Evolutionary conservation across 2,797 vertebrate species (phyloP).

Genomic region (Lepus oiostolus): DNA sequence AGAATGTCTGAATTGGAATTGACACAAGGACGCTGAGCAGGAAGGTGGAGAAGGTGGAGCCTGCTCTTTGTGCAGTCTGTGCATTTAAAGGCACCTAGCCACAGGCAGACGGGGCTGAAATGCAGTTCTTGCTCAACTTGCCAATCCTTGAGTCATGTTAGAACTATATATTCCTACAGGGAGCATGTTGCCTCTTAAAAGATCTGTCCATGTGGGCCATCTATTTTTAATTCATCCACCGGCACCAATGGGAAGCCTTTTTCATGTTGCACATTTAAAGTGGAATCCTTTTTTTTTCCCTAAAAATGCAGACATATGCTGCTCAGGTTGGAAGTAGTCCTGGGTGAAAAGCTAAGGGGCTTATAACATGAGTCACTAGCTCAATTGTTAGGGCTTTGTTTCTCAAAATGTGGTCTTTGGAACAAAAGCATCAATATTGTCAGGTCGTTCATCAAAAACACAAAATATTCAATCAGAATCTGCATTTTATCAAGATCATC

Average conservation of each 20-base stretch:
- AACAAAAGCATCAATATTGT: not conserved
- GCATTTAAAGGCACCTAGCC: not conserved
- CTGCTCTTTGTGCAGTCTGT: not conserved
- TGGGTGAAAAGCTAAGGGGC: not conserved
- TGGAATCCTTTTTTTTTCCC: not conserved
- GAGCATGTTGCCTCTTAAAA: slow-evolving; percentile 43
- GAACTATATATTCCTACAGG: slow-evolving; percentile 9
- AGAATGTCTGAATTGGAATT: not conserved
- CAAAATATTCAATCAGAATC: not conserved
- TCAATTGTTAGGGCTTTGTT: not conserved
- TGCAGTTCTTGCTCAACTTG: not conserved
- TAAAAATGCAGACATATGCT: not conserved
- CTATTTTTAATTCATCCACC: slow-evolving; percentile 57
- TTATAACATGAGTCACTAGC: not conserved
- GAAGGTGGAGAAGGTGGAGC: not conserved
- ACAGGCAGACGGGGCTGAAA: not conserved
- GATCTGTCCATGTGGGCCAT: slow-evolving; percentile 50
- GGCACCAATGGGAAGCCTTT: not conserved
- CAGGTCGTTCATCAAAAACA: not conserved
- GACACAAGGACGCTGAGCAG: not conserved
- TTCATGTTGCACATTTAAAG: slow-evolving; percentile 9
- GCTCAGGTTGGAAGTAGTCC: not conserved
- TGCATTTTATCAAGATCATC: not conserved
- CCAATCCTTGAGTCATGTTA: not conserved
- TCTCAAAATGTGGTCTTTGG: not conserved